Base-by-base conservation (phyloP, 2,113 vertebrate genomes). In the Microtus oregoni region DNA sequence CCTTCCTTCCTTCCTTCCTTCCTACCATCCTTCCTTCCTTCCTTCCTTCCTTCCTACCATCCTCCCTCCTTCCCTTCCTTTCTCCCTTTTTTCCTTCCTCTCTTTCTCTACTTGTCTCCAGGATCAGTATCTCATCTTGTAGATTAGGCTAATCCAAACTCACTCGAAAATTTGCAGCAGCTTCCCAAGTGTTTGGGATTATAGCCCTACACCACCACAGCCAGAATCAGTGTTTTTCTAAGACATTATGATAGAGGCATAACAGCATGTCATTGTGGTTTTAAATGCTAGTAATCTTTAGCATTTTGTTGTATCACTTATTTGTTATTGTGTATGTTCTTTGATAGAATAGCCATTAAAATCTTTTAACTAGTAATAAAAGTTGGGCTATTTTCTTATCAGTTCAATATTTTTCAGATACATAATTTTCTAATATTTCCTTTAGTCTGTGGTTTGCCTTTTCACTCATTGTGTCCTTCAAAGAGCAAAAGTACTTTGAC, bases 401-500 rank as follows among this genome's bases (percentile, higher is more conserved):
- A 35, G 61, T 19, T 72, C 85, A 20, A 11, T 58, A 19, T 93
- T 92, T 93, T 44, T 94, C 52, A 88, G 35, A 63, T 72, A 44
- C 30, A 24, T 86, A 47, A 72, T 35, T 91, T 94, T 89, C n/a
- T 86, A 93, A 70, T 79, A 63, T 88, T 89, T 96, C 47, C 85
- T 90, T 76, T 38, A 65, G 75, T 77, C 4, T 55, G 19, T 81
- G 32, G 11, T 91, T 96, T 95, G 86, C 65, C 89, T 70, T 81
- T 76, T 82, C 55, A 70, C 78, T 83, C 58, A 81, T 61, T 22
- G 47, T 76, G 5, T 89, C 41, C 19, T 91, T 77, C 26, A 82
- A 35, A 93, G 52, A 93, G 24, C 0, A 92, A 93, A 82, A 47
- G 52, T 81, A 38, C 52, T 67, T 81, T 95, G 8, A 65, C 82